These are phyloP conservation scores for Trichogramma pretiosum DNA, from an alignment of 1,140 invertebrate species.

Conservation along the genomic window DNA sequence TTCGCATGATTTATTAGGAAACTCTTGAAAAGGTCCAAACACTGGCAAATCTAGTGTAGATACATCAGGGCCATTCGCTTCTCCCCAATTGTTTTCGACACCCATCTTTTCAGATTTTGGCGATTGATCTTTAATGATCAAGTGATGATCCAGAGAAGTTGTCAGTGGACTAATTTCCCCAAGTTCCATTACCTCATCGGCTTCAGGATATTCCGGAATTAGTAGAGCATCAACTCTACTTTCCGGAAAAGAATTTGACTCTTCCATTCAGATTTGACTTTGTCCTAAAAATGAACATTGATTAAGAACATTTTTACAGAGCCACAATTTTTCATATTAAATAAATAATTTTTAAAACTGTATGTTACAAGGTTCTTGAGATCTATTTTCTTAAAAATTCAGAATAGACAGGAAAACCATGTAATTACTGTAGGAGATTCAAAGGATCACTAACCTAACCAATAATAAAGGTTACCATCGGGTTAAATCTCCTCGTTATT, in stretches of 20 bases:
- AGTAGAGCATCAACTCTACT: slow-evolving; percentile 38
- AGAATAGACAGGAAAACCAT: too few relatives aligned
- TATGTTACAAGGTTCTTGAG: too few relatives aligned
- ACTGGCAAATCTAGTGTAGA: too few relatives aligned
- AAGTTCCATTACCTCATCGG: slow-evolving; percentile 36
- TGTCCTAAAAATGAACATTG: not conserved
- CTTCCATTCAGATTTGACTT: slow-evolving; percentile 39
- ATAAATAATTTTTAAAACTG: too few relatives aligned
- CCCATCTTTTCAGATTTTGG: slow-evolving; percentile 35
- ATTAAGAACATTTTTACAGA: not conserved
- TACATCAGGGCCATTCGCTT: not conserved
- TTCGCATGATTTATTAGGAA: too few relatives aligned
- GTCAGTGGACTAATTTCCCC: slow-evolving; percentile 40
- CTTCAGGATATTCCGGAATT: slow-evolving; percentile 32
- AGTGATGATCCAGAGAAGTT: slow-evolving; percentile 36
- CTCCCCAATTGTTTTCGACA: slow-evolving; percentile 42
- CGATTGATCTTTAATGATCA: slow-evolving; percentile 38
- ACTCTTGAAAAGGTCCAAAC: not conserved
- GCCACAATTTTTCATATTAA: too few relatives aligned
- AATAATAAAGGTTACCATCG: too few relatives aligned
- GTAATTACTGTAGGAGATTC: too few relatives aligned
- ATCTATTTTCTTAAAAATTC: too few relatives aligned
- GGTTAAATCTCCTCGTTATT: too few relatives aligned
- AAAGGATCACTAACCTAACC: too few relatives aligned
- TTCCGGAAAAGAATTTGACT: slow-evolving; percentile 31